phyloP scores from a whole-genome alignment of 2,888 invertebrate species.

The Antheraea assamensis region DNA sequence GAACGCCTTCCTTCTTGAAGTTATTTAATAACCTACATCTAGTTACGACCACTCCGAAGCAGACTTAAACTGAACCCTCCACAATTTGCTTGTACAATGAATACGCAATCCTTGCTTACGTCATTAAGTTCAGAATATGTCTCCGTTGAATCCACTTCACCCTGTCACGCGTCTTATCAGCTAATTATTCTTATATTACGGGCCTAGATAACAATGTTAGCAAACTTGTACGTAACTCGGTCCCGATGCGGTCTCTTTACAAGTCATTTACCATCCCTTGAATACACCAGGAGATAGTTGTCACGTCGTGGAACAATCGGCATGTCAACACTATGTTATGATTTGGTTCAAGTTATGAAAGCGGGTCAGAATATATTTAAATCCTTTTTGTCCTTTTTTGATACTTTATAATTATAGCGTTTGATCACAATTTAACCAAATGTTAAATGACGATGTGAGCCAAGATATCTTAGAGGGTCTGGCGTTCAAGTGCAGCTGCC shows the following conservation, averaged over 20 bases:
- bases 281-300: constrained; percentile 27
- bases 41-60: not conserved
- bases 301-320: constrained; percentile 29
- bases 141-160: not conserved
- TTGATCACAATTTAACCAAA: no score
- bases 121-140: not conserved
- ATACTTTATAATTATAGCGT: not conserved
- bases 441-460: no score
- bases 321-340: constrained; percentile 27
- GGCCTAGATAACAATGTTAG: constrained; percentile 5
- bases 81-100: not conserved
- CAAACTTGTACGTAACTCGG: constrained; percentile 10
- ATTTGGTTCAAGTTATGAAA: constrained; percentile 21
- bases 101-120: not conserved
- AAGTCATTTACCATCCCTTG: constrained; percentile 27
- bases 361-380: constrained; percentile 6
- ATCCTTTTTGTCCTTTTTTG: not conserved
- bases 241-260: constrained; percentile 11
- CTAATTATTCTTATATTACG: constrained; percentile 16
- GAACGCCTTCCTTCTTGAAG: no score
- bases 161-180: constrained; percentile 13
- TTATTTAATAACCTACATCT: not conserved
- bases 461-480: no score
- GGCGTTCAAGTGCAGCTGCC: no score
- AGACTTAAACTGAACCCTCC: not conserved